Percentiles rank a stretch among this genome's conserved stretches.
phyloP scores from a whole-genome alignment of 2,113 vertebrate species.

The Bubalus kerabau region DNA sequence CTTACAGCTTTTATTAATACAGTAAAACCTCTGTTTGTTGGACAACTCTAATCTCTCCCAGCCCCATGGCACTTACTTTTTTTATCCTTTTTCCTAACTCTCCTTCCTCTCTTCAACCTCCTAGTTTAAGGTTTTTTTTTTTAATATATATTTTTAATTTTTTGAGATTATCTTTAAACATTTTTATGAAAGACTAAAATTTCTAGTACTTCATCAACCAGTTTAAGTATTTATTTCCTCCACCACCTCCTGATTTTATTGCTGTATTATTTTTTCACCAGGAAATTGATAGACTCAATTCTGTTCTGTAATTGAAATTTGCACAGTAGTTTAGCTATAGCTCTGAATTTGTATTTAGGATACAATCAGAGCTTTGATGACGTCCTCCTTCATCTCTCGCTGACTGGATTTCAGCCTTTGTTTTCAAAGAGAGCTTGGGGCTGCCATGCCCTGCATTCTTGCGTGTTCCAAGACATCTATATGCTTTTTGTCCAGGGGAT shows the following conservation, averaged over 20 bases:
- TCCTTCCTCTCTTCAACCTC: not conserved
- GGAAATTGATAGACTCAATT: not conserved
- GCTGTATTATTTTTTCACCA: not conserved
- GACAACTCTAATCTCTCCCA: not conserved
- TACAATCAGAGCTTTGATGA: too few relatives aligned
- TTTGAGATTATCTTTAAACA: not conserved
- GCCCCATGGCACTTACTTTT: not conserved
- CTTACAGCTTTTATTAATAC: not conserved
- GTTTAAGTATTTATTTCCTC: not conserved
- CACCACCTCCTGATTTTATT: too few relatives aligned
- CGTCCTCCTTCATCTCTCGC: not conserved
- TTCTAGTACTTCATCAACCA: not conserved
- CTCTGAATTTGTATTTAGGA: not conserved
- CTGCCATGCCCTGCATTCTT: too few relatives aligned
- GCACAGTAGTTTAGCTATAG: not conserved
- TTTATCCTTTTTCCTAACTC: not conserved
- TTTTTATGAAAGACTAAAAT: not conserved
- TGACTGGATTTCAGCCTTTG: not conserved
- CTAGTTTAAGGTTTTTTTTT: not conserved
- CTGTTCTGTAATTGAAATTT: not conserved
- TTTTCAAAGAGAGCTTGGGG: not conserved
- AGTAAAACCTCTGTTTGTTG: not conserved
- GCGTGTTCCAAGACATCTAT: not conserved
- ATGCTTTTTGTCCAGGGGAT: not conserved
- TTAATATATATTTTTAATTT: not conserved